Percentiles rank a stretch among this genome's conserved stretches.
These are phyloP conservation scores for Bovichtus diacanthus DNA, from an alignment of 2,797 vertebrate genomes.

Conservation along the genomic window DNA sequence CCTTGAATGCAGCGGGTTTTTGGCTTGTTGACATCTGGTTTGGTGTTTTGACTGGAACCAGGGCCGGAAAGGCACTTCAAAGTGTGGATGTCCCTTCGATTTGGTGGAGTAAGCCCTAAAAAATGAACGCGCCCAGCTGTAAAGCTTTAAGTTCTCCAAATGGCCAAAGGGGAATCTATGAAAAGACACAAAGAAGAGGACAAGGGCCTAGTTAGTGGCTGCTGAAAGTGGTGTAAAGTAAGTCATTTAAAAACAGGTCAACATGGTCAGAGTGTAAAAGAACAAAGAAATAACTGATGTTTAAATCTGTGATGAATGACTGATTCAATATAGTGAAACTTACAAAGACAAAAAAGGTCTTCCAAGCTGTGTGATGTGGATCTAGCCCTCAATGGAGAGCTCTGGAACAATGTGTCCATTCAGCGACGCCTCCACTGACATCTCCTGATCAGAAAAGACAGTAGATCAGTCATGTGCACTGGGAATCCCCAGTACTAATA, in stretches of 20 bases:
- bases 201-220: not conserved
- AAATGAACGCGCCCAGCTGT: conserved; percentile 56
- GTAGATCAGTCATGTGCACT: not conserved
- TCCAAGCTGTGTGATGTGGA: conserved; percentile 31
- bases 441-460: conserved; percentile 61
- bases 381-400: conserved; percentile 79
- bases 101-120: conserved; percentile 69
- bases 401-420: conserved; percentile 77
- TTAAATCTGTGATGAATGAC: not conserved
- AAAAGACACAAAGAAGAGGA: conserved; percentile 31
- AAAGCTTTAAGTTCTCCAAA: conserved; percentile 59
- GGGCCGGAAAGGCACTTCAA: conserved; percentile 81
- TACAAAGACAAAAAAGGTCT: conserved; percentile 55
- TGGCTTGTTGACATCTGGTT: conserved; percentile 63
- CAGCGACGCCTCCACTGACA: conserved; percentile 58
- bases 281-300: not conserved
- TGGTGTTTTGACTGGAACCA: conserved; percentile 64
- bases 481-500: not conserved
- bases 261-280: not conserved
- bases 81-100: conserved; percentile 72
- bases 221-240: not conserved
- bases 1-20: conserved; percentile 16
- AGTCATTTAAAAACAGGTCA: not conserved
- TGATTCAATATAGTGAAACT: conserved; percentile 21
- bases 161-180: conserved; percentile 66